These are phyloP conservation scores for Zaprionus lachaisei DNA, from an alignment of 1,140 invertebrate species.

Conservation along the genomic window DNA sequence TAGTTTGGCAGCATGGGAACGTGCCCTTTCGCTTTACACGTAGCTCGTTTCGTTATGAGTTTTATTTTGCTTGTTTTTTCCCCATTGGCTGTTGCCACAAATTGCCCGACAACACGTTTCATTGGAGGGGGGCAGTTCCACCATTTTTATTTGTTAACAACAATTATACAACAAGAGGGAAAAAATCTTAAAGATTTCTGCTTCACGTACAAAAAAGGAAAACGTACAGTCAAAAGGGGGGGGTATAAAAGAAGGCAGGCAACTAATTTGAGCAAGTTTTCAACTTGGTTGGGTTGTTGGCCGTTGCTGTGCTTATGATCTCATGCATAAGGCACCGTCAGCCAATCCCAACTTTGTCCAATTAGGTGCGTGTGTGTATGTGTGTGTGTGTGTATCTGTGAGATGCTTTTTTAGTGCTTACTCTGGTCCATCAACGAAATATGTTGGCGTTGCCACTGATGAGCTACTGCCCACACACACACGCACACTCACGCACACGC, in stretches of 20 bases:
- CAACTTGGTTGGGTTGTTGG: conserved; percentile 38
- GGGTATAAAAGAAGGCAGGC: conserved; percentile 29
- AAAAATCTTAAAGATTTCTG: conserved; percentile 45
- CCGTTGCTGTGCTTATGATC: conserved; percentile 35
- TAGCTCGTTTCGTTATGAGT: conserved; percentile 27
- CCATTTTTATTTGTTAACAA: conserved; percentile 62
- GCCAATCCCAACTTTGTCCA: conserved; percentile 59
- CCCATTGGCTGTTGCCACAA: conserved; percentile 65
- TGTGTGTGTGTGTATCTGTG: conserved; percentile 38
- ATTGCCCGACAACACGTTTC: conserved; percentile 68
- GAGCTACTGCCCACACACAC: conserved; percentile 51
- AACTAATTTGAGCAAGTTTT: conserved; percentile 49
- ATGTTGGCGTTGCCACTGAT: conserved; percentile 48
- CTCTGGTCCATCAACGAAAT: conserved; percentile 44
- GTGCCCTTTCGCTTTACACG: conserved; percentile 65
- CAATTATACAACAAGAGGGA: conserved; percentile 44
- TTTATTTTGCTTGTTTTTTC: conserved; percentile 47
- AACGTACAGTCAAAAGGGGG: conserved; percentile 35
- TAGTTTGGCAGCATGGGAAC: conserved; percentile 43
- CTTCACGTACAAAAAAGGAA: conserved; percentile 38
- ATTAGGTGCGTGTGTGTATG: conserved; percentile 36
- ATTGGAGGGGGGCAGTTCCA: conserved; percentile 37
- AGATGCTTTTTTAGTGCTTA: conserved; percentile 33
- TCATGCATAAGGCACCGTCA: conserved; percentile 35
- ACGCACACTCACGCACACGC: conserved; percentile 21